Evolutionary conservation across 2,888 invertebrate genomes (phyloP).

Genomic region (Tetropium fuscum): DNA sequence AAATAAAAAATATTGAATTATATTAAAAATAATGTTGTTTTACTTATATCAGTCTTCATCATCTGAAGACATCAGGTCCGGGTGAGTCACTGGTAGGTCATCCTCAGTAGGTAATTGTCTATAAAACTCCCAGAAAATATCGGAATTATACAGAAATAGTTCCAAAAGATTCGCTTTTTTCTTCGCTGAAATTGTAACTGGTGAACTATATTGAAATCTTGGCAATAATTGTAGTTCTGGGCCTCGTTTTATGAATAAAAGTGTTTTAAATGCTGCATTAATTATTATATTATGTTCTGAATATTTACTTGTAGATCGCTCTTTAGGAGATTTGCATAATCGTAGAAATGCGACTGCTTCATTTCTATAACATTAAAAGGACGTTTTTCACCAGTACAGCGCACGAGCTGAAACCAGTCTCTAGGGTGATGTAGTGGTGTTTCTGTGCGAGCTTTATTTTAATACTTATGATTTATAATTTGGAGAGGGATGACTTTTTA

Average conservation of each 20-base stretch:
- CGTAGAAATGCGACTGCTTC: background rate
- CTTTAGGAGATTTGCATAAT: background rate
- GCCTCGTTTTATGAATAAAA: background rate
- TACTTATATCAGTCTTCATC: background rate
- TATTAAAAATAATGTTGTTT: background rate
- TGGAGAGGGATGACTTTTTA: background rate
- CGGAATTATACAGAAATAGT: background rate
- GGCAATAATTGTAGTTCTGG: no score
- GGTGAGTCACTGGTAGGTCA: no score
- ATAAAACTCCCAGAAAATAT: background rate
- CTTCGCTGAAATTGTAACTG: background rate
- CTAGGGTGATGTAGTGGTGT: background rate
- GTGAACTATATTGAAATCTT: no score
- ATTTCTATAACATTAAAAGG: background rate
- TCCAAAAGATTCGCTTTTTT: background rate
- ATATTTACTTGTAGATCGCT: background rate
- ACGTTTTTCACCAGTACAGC: background rate
- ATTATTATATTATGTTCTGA: background rate
- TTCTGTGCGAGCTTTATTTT: background rate
- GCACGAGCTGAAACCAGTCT: background rate
- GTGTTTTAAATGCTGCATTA: background rate
- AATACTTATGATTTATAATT: background rate
- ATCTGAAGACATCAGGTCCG: background rate
- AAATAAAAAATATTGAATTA: background rate
- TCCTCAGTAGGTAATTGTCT: background rate